These are phyloP conservation scores for Cossypha caffra DNA, from an alignment of 2,797 vertebrate genomes.

Conservation along the genomic window DNA sequence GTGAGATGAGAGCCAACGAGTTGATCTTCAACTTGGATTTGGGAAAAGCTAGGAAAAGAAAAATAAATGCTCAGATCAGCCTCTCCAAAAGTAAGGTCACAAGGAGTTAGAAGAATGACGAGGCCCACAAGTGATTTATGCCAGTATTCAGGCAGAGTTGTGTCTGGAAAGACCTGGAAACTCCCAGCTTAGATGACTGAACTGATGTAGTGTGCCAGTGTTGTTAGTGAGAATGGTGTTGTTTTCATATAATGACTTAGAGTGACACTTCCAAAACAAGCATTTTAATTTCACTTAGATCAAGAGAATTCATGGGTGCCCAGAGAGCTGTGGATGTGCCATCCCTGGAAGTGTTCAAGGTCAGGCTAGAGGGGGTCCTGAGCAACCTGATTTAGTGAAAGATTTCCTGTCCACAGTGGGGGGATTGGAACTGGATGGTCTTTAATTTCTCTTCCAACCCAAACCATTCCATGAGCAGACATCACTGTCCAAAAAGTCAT, in stretches of 20 bases:
- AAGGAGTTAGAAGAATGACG: background rate
- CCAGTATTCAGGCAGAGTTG: background rate
- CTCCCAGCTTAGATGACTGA: background rate
- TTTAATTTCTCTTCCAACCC: background rate
- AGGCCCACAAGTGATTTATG: background rate
- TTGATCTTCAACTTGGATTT: background rate
- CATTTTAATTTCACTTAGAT: background rate
- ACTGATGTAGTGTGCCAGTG: background rate
- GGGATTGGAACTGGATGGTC: background rate
- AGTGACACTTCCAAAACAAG: background rate
- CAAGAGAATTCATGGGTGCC: background rate
- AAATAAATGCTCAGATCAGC: background rate
- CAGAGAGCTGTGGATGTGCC: background rate
- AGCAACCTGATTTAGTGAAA: background rate
- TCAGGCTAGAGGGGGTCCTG: fast-evolving
- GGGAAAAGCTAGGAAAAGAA: background rate
- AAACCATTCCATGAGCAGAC: background rate
- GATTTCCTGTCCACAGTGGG: background rate
- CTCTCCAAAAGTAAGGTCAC: background rate
- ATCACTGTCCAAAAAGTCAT: background rate
- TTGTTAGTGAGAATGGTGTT: background rate
- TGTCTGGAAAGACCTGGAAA: background rate
- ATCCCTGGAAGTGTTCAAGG: background rate
- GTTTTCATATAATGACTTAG: background rate
- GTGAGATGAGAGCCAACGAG: background rate